Base-by-base conservation (phyloP, 2,888 invertebrate genomes). In the Chelonus formosanus region DNA sequence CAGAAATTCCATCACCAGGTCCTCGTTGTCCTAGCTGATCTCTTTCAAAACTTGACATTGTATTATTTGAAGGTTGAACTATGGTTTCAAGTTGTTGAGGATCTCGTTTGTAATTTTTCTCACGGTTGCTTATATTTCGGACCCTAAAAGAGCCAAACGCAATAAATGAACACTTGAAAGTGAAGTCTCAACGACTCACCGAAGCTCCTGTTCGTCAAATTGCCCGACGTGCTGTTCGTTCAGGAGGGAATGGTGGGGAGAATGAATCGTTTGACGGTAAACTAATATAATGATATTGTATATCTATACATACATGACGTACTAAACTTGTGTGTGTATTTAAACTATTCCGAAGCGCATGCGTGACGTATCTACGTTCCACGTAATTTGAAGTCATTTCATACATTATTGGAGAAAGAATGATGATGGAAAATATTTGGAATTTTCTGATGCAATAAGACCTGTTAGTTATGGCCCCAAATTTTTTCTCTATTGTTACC, bases 11-110 rank as follows among this genome's bases (percentile, higher is more conserved):
- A 77, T 90, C 89, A 63, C 87, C 88, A 3, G 81, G 78, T 40
- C 86, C 85, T 78, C 86, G 86, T 70, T 89, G 86, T 83, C 88
- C 91, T 83, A 89, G 86, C 83, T 87, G 88, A 81, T 90, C 90
- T 74, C 89, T 86, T 68, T 88, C 87, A 84, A 88, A 70, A 57
- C 70, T 74, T 50, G 73, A 72, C 78, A 78, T 78, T 6, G 68
- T 70, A 31, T 4, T 54, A 36, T 53, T 62, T 36, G 61, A 20
- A 20, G 20, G 20, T 20, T 20, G 20, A 20, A 20, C 20, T 20
- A 20, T 40, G 40, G 1, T 40, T 40, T 40, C 40, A 5, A 40
- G 20, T 36, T 55, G 34, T 35, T 10, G 55, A 3, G 35, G 6
- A 36, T 36, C 10, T 40, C 36, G 3, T 4, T 56, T 40, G 3